Conservation (phyloP, 2,888 invertebrate genomes). For the Eucera pruinosa region DNA sequence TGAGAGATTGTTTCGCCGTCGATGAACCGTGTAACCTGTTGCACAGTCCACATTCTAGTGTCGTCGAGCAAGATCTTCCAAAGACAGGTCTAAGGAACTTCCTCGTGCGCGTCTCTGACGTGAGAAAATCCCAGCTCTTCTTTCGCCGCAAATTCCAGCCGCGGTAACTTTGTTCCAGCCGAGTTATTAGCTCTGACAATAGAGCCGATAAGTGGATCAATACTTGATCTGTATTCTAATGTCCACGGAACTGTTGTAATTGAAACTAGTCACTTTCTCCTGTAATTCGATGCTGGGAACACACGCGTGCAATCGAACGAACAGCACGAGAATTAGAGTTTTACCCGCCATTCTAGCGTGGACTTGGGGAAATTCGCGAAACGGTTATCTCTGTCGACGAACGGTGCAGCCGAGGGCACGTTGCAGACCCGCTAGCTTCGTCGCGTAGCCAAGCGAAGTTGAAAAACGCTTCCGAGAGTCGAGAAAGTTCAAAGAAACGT, state of each 20-base stretch:
- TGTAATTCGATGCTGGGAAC: slow-evolving; percentile 15
- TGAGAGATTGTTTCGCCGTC: slow-evolving; percentile 57
- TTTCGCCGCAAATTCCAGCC: neutral
- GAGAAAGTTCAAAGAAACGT: slow-evolving; percentile 39
- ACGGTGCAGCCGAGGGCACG: no score
- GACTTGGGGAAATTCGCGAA: slow-evolving; percentile 8
- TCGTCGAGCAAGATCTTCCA: slow-evolving; percentile 39
- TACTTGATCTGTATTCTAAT: neutral
- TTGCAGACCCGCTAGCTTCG: neutral
- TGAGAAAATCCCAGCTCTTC: slow-evolving; percentile 1
- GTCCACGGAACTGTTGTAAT: slow-evolving; percentile 2
- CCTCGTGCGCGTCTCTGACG: neutral
- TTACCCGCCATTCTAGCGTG: slow-evolving; percentile 1
- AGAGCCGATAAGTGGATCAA: slow-evolving; percentile 5
- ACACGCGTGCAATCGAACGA: neutral
- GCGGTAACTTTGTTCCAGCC: neutral
- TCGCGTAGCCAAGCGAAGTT: slow-evolving; percentile 12
- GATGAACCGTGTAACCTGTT: slow-evolving; percentile 68
- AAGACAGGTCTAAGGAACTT: slow-evolving; percentile 24
- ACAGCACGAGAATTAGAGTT: slow-evolving; percentile 1
- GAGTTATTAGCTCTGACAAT: neutral
- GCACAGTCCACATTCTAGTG: slow-evolving; percentile 49
- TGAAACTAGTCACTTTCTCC: slow-evolving; percentile 12
- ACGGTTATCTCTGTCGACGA: slow-evolving; percentile 35
- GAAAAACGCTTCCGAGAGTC: slow-evolving; percentile 9